Conservation (phyloP, 2,888 invertebrate genomes). For the Augochlorella aurata region DNA sequence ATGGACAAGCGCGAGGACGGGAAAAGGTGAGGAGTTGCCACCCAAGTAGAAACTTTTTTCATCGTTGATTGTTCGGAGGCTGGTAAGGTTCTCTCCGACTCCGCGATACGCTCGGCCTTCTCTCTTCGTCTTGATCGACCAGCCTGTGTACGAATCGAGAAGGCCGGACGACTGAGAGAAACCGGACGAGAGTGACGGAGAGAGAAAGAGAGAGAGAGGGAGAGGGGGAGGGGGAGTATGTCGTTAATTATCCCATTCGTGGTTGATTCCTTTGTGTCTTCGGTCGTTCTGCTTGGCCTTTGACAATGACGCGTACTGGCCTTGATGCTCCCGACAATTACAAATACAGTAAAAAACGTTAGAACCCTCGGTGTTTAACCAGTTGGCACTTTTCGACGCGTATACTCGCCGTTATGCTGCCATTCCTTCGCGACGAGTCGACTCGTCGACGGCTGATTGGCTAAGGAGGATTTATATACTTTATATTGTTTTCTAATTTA, state of each 20-base stretch:
- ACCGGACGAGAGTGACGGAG: conserved; percentile 30
- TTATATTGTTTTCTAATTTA: too few relatives aligned
- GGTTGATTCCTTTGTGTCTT: conserved; percentile 22
- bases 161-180: conserved; percentile 3
- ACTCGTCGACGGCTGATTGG: too few relatives aligned
- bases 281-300: conserved; percentile 6
- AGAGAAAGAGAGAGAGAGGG: conserved; percentile 24
- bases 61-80: conserved; percentile 72
- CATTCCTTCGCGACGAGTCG: too few relatives aligned
- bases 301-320: conserved; percentile 15
- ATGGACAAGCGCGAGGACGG: conserved; percentile 23
- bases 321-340: background rate
- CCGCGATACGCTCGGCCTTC: conserved; percentile 54
- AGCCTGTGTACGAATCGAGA: conserved; percentile 63
- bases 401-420: too few relatives aligned
- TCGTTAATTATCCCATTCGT: conserved; percentile 71
- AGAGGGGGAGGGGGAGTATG: conserved; percentile 29
- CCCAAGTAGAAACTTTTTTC: conserved; percentile 72
- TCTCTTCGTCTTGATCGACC: conserved; percentile 59
- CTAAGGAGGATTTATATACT: too few relatives aligned
- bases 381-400: too few relatives aligned
- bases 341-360: background rate
- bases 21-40: conserved; percentile 65
- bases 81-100: conserved; percentile 37
- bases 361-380: background rate